Percentiles rank a stretch among this genome's conserved stretches.
These are phyloP conservation scores for Caenorhabditis zanzibari DNA, from an alignment of 2,888 invertebrate genomes.

Conservation along the genomic window DNA sequence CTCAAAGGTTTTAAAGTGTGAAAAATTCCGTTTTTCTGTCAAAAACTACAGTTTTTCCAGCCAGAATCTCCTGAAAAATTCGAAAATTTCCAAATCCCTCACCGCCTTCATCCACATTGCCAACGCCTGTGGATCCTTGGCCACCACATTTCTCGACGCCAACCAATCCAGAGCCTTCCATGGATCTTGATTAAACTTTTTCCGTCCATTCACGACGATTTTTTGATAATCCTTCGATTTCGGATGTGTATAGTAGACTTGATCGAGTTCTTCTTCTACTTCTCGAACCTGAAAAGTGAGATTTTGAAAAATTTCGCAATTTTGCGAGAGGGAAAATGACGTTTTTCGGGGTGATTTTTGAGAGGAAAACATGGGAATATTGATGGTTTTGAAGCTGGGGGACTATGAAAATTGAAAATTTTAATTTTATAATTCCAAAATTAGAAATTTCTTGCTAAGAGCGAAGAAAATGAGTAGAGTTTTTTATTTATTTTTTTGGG, in stretches of 20 bases:
- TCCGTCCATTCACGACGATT: conserved; percentile 67
- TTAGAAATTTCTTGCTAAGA: too few relatives aligned
- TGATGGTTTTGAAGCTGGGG: background rate
- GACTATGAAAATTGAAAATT: background rate
- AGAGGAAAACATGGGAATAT: too few relatives aligned
- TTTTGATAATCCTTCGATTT: conserved; percentile 67
- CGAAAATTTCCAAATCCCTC: too few relatives aligned
- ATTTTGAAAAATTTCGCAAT: conserved; percentile 20
- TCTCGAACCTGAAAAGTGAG: conserved; percentile 61
- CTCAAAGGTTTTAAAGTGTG: background rate
- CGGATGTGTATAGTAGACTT: conserved; percentile 75
- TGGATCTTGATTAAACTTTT: conserved; percentile 69
- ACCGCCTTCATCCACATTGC: conserved; percentile 68
- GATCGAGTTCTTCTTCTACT: conserved; percentile 73
- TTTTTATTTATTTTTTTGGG: too few relatives aligned
- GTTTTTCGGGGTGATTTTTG: background rate
- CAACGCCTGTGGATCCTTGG: conserved; percentile 65
- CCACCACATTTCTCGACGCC: conserved; percentile 64
- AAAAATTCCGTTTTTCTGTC: background rate
- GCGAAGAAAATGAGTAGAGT: background rate
- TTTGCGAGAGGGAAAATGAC: background rate
- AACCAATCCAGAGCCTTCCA: conserved; percentile 72
- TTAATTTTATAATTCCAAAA: too few relatives aligned
- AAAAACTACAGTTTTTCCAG: too few relatives aligned
- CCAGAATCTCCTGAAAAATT: too few relatives aligned